Evolutionary conservation across 2,797 vertebrate species (phyloP).

Genomic region (Enteromius fasciolatus): DNA sequence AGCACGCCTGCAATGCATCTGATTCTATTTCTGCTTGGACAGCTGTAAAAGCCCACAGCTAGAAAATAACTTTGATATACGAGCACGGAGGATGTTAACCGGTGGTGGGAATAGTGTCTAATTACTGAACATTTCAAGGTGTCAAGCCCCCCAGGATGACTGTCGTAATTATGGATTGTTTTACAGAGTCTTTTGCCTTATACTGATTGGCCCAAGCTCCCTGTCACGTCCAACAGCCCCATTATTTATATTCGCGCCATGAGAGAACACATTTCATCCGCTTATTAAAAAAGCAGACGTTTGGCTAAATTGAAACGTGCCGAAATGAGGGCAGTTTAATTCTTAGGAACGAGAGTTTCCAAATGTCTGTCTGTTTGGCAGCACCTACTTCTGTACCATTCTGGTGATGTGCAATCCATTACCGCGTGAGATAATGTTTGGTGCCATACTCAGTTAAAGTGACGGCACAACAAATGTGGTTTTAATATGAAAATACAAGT

Average conservation of each 20-base stretch:
- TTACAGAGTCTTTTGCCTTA: background rate
- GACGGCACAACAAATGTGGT: constrained; percentile 38
- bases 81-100: constrained; percentile 12
- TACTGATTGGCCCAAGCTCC: constrained; percentile 17
- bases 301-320: constrained; percentile 12
- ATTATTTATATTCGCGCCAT: constrained; percentile 21
- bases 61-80: constrained; percentile 15
- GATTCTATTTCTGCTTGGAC: constrained; percentile 11
- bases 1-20: constrained; percentile 4
- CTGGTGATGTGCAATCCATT: constrained; percentile 38
- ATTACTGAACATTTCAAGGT: constrained; percentile 27
- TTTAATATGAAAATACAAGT: constrained; percentile 30
- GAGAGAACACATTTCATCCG: constrained; percentile 10
- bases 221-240: background rate
- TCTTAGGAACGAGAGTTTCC: constrained; percentile 26
- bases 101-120: background rate
- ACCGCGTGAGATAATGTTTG: constrained; percentile 44
- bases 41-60: constrained; percentile 29
- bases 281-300: constrained; percentile 40
- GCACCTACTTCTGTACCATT: constrained; percentile 7
- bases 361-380: constrained; percentile 42
- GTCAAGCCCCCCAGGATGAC: constrained; percentile 9
- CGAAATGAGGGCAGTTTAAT: constrained; percentile 21
- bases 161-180: constrained; percentile 26
- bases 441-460: constrained; percentile 32